These are phyloP conservation scores for Gibbula magus DNA, from an alignment of 2,888 invertebrate genomes.

Conservation along the genomic window DNA sequence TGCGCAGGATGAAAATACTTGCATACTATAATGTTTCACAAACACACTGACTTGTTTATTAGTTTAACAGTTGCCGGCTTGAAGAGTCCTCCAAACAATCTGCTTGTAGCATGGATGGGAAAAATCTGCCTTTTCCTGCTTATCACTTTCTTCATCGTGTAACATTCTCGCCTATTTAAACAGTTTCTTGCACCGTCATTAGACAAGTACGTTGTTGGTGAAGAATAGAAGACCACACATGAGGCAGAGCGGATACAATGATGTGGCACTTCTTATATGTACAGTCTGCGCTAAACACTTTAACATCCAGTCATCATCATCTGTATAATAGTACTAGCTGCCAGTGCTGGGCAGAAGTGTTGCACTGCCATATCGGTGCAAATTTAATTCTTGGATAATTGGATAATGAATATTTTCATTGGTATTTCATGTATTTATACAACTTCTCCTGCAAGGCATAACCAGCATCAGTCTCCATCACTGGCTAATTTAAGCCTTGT, in stretches of 20 bases:
- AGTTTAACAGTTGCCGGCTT: background rate
- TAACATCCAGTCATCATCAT: no score
- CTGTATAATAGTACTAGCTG: no score
- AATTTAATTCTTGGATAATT: no score
- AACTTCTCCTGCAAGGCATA: no score
- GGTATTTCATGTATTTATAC: no score
- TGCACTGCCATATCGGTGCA: no score
- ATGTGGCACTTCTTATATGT: no score
- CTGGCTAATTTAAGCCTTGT: no score
- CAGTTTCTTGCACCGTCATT: background rate
- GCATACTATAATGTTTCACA: slow-evolving; percentile 4
- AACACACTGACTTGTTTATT: slow-evolving; percentile 1
- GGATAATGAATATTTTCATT: no score
- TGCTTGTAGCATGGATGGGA: background rate
- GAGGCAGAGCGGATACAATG: background rate
- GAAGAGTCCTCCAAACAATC: background rate
- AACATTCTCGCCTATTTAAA: background rate
- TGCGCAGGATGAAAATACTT: background rate
- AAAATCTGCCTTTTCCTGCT: background rate
- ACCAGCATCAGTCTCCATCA: no score
- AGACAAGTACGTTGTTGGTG: background rate
- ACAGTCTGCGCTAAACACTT: no score
- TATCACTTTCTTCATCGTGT: background rate
- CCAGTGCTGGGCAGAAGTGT: no score
- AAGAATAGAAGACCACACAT: background rate